These are phyloP conservation scores for Hephaestus fuliginosus DNA, from an alignment of 2,797 vertebrate species.

Conservation along the genomic window DNA sequence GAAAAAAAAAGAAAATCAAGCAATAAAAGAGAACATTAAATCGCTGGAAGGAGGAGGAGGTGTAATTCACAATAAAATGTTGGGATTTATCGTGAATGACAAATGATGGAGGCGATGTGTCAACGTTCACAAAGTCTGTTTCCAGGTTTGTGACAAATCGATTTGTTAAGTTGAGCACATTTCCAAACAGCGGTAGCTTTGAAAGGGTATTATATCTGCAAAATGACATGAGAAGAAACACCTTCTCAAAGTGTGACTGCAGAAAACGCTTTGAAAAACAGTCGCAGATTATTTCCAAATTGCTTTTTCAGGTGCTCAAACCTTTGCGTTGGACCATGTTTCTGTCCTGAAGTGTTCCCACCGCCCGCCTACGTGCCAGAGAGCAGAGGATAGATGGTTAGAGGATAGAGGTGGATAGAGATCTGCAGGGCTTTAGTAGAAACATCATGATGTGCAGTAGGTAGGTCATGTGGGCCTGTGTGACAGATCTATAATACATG, in stretches of 20 bases:
- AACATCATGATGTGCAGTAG: constrained; percentile 42
- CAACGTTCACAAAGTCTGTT: constrained; percentile 38
- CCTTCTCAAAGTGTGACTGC: constrained; percentile 2
- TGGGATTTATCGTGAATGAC: constrained; percentile 59
- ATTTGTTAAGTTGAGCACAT: constrained; percentile 24
- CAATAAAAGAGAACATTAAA: not conserved
- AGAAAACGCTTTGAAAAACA: not conserved
- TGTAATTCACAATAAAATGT: constrained; percentile 48
- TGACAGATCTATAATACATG: constrained; percentile 70
- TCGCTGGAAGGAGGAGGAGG: constrained; percentile 16
- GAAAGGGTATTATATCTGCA: constrained; percentile 7
- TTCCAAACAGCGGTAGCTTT: constrained; percentile 19
- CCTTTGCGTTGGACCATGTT: constrained; percentile 8
- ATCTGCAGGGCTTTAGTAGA: constrained; percentile 21
- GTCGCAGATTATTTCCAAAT: not conserved
- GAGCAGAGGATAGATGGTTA: not conserved
- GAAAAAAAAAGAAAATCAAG: constrained; percentile 26
- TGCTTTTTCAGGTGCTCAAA: constrained; percentile 24
- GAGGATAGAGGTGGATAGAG: constrained; percentile 11
- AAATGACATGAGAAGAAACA: constrained; percentile 17
- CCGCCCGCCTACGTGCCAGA: constrained; percentile 27
- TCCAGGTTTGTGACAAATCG: constrained; percentile 44
- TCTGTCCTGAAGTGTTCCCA: constrained; percentile 35
- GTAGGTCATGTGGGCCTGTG: constrained; percentile 42
- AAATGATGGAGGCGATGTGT: constrained; percentile 46